Evolutionary conservation across 2,888 invertebrate genomes (phyloP), one percentile per base, ranked within the genome.

Genomic region (Asteroscopus sphinx): DNA sequence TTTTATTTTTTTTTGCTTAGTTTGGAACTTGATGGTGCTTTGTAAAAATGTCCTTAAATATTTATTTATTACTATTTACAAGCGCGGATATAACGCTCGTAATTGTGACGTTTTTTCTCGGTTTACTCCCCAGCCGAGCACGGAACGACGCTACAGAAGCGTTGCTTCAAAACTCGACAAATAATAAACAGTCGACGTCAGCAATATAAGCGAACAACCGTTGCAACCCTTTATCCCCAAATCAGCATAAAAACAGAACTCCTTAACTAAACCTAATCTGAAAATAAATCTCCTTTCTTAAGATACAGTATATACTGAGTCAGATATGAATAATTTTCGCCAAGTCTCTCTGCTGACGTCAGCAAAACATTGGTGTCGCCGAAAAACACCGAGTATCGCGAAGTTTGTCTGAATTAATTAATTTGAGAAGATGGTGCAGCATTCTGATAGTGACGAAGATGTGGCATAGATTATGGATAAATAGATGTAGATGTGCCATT

Each of bases 381-480:
- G 58, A 74, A 75, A 76, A 77, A 76, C 68, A 60, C 52, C 46
- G 53, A 66, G 61, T 68, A 61, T 73, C 66, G 83, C 82, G 68
- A 80, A 80, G 77, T 81, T 75, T 67, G 78, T 80, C 78, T 72
- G 81, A 88, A 87, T 86, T 83, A 85, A 88, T 88, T 86, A 86
- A 82, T 81, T 83, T 81, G 66, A 60, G 65, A 57, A 52, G 71
- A 71, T 47, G 63, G 65, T 76, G 76, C 78, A 72, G 71, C 66
- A 73, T 75, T 78, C 70, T 74, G 71, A 81, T 79, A 76, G 66
- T 75, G 63, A 71, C 47, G 56, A 44, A 42, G 46, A 36, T 8
- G 12, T 21, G 39, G 0, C 77, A 76, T 28, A 77, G 77, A 77
- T n/a, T 71, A 75, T 33, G 12, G 1, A 36, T 55, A 54, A 44